Percentiles rank a stretch among this genome's conserved stretches.
Evolutionary conservation across 2,888 invertebrate genomes (phyloP).

Genomic region (Cantharis rufa): DNA sequence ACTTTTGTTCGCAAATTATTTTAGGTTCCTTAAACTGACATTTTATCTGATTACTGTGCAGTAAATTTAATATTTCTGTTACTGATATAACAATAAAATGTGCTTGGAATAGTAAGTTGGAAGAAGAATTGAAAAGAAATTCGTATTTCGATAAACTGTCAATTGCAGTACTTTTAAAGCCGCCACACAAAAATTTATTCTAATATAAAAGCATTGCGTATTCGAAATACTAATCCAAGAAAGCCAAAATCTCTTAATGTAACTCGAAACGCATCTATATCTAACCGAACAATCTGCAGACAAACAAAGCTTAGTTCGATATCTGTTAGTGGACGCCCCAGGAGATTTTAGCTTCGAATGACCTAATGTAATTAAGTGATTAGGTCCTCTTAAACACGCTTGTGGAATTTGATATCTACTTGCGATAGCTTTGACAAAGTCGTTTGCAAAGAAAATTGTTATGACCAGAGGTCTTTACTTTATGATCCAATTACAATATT

Average conservation of each 20-base stretch:
- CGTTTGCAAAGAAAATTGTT: conserved; percentile 30
- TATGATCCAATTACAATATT: conserved; percentile 3
- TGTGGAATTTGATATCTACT: conserved; percentile 30
- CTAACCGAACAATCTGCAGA: conserved; percentile 31
- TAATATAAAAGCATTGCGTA: not conserved
- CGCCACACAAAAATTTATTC: not conserved
- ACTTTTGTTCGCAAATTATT: conserved; percentile 29
- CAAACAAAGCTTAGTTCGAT: conserved; percentile 32
- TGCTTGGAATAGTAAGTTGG: conserved; percentile 13
- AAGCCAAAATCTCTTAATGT: conserved; percentile 11
- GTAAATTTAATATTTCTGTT: conserved; percentile 26
- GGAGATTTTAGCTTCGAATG: conserved; percentile 27
- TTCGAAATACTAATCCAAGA: conserved; percentile 10
- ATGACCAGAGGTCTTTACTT: conserved; percentile 6
- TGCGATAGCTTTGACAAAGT: conserved; percentile 29
- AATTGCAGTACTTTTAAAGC: conserved; percentile 3
- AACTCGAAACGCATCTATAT: conserved; percentile 26
- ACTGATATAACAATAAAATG: conserved; percentile 19
- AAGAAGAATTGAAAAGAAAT: conserved; percentile 7
- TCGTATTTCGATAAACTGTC: conserved; percentile 18
- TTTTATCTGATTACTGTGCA: conserved; percentile 26
- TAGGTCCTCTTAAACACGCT: conserved; percentile 36
- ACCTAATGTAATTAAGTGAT: conserved; percentile 41
- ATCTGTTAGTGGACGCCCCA: conserved; percentile 27
- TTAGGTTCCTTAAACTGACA: conserved; percentile 26